phyloP scores from a whole-genome alignment of 2,797 vertebrate genomes.

The Sparidentex hasta region DNA sequence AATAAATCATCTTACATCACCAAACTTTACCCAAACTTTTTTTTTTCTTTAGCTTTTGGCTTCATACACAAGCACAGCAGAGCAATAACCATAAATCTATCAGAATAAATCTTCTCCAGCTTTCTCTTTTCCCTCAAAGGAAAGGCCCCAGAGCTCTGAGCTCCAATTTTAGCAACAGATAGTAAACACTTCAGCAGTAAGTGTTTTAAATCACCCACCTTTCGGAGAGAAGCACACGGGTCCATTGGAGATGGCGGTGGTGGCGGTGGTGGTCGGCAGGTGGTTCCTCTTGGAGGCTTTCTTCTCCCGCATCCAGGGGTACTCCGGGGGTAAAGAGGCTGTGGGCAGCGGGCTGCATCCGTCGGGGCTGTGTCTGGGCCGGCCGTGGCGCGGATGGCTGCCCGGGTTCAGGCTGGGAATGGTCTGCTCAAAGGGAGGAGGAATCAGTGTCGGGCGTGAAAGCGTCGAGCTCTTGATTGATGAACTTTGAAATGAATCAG shows the following conservation, averaged over 20 bases:
- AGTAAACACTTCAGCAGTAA: constrained; percentile 18
- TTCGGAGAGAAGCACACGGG: constrained; percentile 95
- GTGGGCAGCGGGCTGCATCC: constrained; percentile 94
- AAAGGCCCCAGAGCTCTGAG: constrained; percentile 26
- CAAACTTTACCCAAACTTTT: constrained; percentile 86
- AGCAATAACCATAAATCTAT: constrained; percentile 78
- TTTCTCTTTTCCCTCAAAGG: background rate
- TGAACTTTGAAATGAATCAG: constrained; percentile 99
- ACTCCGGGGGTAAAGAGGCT: constrained; percentile 95
- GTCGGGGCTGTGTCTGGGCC: constrained; percentile 95
- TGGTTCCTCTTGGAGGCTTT: constrained; percentile 97
- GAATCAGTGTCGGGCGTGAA: constrained; percentile 99
- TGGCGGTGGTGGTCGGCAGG: constrained; percentile 87
- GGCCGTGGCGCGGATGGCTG: constrained; percentile 98
- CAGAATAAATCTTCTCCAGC: constrained; percentile 1
- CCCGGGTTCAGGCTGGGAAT: constrained; percentile 98
- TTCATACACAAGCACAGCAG: constrained; percentile 86
- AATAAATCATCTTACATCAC: constrained; percentile 93
- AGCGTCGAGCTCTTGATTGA: constrained; percentile 99
- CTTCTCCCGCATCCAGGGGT: constrained; percentile 99
- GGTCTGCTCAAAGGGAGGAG: constrained; percentile 99
- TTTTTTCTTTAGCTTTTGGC: constrained; percentile 11
- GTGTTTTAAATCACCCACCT: constrained; percentile 87
- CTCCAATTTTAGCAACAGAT: constrained; percentile 57
- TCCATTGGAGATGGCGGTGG: constrained; percentile 85